These are phyloP conservation scores for Acronicta aceris DNA, from an alignment of 2,888 invertebrate genomes.

Conservation along the genomic window DNA sequence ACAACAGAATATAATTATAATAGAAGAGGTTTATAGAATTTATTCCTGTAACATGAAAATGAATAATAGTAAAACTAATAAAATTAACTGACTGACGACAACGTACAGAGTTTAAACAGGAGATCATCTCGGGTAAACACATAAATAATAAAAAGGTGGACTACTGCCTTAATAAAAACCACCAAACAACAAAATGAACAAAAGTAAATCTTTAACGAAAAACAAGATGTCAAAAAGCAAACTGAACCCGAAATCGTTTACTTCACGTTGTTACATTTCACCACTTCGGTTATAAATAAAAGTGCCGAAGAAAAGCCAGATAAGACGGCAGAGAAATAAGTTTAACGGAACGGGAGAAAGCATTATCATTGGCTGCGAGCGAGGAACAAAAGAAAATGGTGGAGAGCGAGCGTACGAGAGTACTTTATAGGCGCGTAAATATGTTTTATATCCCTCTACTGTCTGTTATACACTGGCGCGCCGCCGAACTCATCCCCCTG, in stretches of 20 bases:
- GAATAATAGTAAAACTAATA: neutral
- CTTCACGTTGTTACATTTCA: conserved; percentile 80
- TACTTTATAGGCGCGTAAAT: conserved; percentile 90
- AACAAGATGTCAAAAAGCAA: conserved; percentile 75
- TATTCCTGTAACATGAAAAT: conserved; percentile 4
- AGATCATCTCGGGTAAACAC: too few species aligned
- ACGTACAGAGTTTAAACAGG: too few species aligned
- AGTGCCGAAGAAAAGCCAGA: conserved; percentile 85
- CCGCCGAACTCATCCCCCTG: conserved; percentile 75
- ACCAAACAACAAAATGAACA: conserved; percentile 28
- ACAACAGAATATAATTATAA: too few species aligned
- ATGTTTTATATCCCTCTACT: conserved; percentile 90
- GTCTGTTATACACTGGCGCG: conserved; percentile 89
- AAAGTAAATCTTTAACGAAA: conserved; percentile 62
- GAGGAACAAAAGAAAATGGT: conserved; percentile 89
- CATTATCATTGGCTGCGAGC: conserved; percentile 89
- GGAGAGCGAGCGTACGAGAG: conserved; percentile 88
- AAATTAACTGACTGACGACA: too few species aligned
- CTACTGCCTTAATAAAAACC: conserved; percentile 37
- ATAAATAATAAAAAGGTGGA: conserved; percentile 16
- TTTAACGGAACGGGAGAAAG: conserved; percentile 88
- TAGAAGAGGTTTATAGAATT: neutral
- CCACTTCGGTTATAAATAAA: conserved; percentile 86
- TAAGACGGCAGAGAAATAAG: conserved; percentile 88
- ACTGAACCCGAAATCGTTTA: conserved; percentile 78